Conservation (phyloP, 2,888 invertebrate genomes). For the Eurois occulta region DNA sequence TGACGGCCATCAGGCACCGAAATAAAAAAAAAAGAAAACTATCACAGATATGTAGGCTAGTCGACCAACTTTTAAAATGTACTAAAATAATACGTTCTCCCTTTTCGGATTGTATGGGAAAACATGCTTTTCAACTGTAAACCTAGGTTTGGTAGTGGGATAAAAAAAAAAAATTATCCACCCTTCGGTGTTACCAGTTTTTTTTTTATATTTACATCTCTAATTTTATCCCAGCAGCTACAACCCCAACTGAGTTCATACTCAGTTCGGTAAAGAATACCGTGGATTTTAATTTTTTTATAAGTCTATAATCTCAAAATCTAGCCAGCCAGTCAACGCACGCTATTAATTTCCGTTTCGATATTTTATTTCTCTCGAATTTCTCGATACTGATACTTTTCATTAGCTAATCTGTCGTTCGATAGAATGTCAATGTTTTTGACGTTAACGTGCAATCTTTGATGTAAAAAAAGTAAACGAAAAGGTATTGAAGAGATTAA, state of each 20-base stretch:
- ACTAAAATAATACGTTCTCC: too few species aligned
- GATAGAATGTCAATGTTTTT: slow-evolving; percentile 41
- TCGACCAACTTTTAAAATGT: too few species aligned
- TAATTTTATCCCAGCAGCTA: neutral
- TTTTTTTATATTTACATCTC: neutral
- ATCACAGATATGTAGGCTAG: too few species aligned
- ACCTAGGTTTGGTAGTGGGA: too few species aligned
- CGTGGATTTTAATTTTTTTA: neutral
- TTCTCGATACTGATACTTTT: slow-evolving; percentile 39
- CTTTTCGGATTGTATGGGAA: too few species aligned
- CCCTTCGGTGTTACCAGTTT: too few species aligned
- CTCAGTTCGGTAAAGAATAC: neutral
- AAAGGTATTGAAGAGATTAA: slow-evolving; percentile 1
- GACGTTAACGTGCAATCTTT: slow-evolving; percentile 42
- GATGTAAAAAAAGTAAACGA: neutral
- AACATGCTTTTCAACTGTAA: too few species aligned
- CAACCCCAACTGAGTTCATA: too few species aligned
- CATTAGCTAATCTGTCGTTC: slow-evolving; percentile 50
- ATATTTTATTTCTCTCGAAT: slow-evolving; percentile 45
- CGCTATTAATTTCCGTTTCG: slow-evolving; percentile 59
- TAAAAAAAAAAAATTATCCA: too few species aligned
- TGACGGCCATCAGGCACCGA: too few species aligned
- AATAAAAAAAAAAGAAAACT: too few species aligned
- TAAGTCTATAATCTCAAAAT: slow-evolving; percentile 7
- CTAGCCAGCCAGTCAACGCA: slow-evolving; percentile 29